Evolutionary conservation across 2,797 vertebrate genomes (phyloP).

Genomic region (Urocyon cinereoargenteus): DNA sequence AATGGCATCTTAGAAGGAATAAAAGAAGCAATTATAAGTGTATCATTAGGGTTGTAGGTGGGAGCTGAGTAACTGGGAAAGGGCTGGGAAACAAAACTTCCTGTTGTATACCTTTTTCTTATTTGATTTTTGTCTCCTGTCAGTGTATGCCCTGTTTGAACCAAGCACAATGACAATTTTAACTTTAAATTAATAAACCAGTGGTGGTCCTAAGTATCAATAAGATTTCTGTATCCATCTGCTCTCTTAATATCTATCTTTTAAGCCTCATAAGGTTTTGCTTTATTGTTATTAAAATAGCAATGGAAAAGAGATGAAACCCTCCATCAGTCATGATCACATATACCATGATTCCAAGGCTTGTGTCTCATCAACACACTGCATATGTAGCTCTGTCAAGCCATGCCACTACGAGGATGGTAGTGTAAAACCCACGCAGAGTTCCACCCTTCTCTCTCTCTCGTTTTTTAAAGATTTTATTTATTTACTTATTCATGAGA

Average conservation of each 20-base stretch:
- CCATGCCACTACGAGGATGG: background rate
- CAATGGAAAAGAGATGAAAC: background rate
- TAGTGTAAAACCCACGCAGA: rapidly evolving
- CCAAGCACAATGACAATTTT: background rate
- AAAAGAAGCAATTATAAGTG: background rate
- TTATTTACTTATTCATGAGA: no score
- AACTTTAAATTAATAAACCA: background rate
- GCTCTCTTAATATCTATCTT: conserved; percentile 42
- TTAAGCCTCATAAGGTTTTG: conserved; percentile 1
- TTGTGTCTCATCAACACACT: background rate
- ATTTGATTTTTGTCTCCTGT: background rate
- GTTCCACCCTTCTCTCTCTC: no score
- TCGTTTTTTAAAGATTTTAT: no score
- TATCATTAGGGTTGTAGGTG: background rate
- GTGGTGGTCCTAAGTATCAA: background rate
- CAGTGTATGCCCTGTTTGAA: background rate
- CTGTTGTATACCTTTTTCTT: background rate
- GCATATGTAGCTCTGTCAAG: background rate
- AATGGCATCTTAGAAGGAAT: background rate
- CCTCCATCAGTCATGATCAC: background rate
- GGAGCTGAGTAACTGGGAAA: background rate
- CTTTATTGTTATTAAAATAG: conserved; percentile 42
- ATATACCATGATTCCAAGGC: background rate
- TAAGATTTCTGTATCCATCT: background rate
- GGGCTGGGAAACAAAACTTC: background rate